Conservation (phyloP, 2,888 invertebrate species). For the Heliconius erato region DNA sequence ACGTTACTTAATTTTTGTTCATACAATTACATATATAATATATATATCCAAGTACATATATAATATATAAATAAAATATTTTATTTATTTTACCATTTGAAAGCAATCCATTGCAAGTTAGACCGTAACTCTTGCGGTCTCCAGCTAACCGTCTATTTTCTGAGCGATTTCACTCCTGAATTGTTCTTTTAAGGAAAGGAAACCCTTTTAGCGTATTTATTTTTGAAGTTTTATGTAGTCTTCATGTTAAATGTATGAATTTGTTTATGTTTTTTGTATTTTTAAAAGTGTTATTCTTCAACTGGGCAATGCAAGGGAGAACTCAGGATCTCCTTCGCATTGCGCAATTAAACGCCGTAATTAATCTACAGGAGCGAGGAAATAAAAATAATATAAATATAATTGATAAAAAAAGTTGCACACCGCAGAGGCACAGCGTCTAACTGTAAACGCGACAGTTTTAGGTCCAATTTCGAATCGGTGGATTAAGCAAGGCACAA, state of each 20-base stretch:
- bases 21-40: neutral
- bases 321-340: no score
- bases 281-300: neutral
- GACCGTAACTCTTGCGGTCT: constrained; percentile 15
- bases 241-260: constrained; percentile 3
- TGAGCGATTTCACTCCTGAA: constrained; percentile 22
- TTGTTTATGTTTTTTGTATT: neutral
- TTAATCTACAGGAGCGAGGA: no score
- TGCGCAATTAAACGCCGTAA: no score
- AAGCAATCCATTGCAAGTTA: constrained; percentile 17
- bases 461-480: no score
- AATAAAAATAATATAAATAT: no score
- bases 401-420: no score
- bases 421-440: no score
- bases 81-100: neutral
- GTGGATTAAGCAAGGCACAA: neutral
- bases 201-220: constrained; percentile 25
- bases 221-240: constrained; percentile 3
- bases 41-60: no score
- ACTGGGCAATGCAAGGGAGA: no score
- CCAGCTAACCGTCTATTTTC: constrained; percentile 14
- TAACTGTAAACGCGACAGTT: no score
- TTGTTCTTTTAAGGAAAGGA: constrained; percentile 20
- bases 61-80: neutral
- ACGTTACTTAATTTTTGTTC: neutral